Conservation (phyloP, 2,888 invertebrate species). For the Leucophenga maculata region DNA sequence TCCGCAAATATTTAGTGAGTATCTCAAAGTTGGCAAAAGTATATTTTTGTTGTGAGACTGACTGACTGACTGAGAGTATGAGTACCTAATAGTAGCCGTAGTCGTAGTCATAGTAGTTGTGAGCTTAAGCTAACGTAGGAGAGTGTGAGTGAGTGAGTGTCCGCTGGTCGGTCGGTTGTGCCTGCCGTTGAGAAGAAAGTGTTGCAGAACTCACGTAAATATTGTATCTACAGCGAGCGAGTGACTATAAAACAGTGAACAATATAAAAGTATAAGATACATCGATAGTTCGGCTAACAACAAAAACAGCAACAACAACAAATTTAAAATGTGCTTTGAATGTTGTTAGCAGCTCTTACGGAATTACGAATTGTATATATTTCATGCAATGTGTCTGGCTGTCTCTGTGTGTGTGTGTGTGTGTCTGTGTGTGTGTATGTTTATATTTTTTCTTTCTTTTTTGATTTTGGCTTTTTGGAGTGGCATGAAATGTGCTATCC, state of each 20-base stretch:
- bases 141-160: conserved; percentile 13
- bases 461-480: background rate
- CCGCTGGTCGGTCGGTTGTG: background rate
- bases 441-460: background rate
- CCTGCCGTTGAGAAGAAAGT: conserved; percentile 11
- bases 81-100: no score
- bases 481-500: background rate
- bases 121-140: conserved; percentile 31
- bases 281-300: conserved; percentile 34
- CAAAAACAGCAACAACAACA: conserved; percentile 36
- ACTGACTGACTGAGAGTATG: conserved; percentile 19
- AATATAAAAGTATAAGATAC: conserved; percentile 12
- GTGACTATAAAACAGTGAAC: background rate
- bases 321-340: conserved; percentile 7
- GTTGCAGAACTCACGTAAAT: background rate
- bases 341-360: background rate
- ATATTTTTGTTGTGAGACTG: background rate
- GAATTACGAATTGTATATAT: background rate
- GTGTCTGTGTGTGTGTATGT: conserved; percentile 6
- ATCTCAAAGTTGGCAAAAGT: conserved; percentile 48
- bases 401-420: background rate
- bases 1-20: conserved; percentile 70
- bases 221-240: background rate
- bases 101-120: conserved; percentile 8
- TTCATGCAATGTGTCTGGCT: background rate